Base-by-base conservation (phyloP, 2,888 invertebrate genomes). In the Lasioglossum marginatum region DNA sequence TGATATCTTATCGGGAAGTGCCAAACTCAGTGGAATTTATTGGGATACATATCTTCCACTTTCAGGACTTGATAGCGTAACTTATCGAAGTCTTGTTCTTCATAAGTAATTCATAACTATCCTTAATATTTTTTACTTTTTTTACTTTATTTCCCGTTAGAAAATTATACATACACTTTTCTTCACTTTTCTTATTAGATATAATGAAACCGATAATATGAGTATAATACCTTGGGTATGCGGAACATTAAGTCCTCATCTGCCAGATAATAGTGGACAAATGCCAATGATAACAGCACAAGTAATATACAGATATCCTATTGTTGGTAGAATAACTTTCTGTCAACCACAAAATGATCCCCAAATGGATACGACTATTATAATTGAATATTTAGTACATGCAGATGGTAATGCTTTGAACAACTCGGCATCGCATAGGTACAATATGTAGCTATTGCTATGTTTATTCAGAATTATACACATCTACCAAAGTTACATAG, bases 11-110 rank as follows among this genome's bases (percentile, higher is more conserved):
- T 96, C 97, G 0, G 97, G 97, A 2, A 97, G 97, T 73, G 97
- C 97, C 79, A 97, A 98, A 95, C 96, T 98, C 23, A 97, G 96
- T 87, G 97, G 97, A 0, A 95, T 96, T 60, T 98, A 98, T 93
- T 97, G 98, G 97, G 99, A 99, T 94, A 96, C 97, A 4, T 98
- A 97, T 95, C 96, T 99, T 74, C 98, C 99, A 0, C 95, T 99
- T 43, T 97, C 97, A 91, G 99, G 99, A 0, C 95, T 95, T 0
- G 95, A 97, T 91, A 98, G 98, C 90, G 96, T 99, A 77, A 95
- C 97, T 73, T 98, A 98, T 87, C 96, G 99, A 85, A 97, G 98
- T 12, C 93, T 99, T 72, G 97, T 98, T 0, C 96, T 98, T 87
- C 97, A 98, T 93, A 97, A 97, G 97, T 97, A 94, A 94, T 94